Conservation (phyloP, 2,113 vertebrate species). For the Tyrannus savana region DNA sequence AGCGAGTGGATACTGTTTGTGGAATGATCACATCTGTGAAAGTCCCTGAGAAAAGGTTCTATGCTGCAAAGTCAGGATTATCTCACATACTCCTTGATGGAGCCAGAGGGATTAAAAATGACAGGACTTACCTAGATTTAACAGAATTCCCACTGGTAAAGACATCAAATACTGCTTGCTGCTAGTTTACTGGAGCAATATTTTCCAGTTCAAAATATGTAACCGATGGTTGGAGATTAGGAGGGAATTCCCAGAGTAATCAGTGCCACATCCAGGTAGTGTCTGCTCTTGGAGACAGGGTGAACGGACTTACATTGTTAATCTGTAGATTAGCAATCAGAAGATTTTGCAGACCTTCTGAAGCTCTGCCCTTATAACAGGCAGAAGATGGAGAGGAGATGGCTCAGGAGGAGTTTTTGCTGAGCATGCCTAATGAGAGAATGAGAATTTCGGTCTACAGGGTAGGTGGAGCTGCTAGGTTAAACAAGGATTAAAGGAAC, state of each 20-base stretch:
- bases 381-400: neutral
- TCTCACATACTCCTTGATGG: neutral
- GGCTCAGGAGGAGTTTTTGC: neutral
- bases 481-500: neutral
- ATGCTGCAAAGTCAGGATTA: neutral
- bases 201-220: neutral
- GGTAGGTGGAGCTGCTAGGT: constrained; percentile 34
- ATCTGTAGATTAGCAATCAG: neutral
- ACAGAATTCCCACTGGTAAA: neutral
- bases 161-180: neutral
- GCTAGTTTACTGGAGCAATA: neutral
- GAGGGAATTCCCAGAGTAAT: neutral
- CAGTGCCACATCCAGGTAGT: neutral
- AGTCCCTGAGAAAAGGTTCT: neutral
- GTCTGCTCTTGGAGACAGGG: neutral
- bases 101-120: neutral
- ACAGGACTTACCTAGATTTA: neutral
- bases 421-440: neutral
- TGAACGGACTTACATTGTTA: neutral
- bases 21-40: neutral
- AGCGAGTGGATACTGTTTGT: neutral
- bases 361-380: neutral
- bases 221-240: neutral
- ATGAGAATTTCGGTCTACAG: constrained; percentile 5
- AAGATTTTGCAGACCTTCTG: neutral